These are phyloP conservation scores for Drosophila repletoides DNA, from an alignment of 1,140 invertebrate species.

Conservation along the genomic window DNA sequence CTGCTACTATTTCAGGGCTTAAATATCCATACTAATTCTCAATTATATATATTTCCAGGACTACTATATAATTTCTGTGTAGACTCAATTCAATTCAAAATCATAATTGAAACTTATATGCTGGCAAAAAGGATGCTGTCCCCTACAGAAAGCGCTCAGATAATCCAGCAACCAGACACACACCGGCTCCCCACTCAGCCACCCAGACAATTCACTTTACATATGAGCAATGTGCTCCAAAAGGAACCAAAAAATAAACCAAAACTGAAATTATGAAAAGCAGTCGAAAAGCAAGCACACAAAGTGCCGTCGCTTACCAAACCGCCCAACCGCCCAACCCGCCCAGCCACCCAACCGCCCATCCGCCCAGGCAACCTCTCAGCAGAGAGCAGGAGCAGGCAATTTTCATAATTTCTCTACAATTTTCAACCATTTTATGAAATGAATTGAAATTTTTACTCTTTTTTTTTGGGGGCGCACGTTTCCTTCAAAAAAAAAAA, in stretches of 20 bases:
- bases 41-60: neutral
- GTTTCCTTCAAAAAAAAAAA: too few species aligned
- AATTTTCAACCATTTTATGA: slow-evolving; percentile 79
- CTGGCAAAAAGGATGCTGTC: neutral
- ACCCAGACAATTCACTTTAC: slow-evolving; percentile 74
- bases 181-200: slow-evolving; percentile 3
- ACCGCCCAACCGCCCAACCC: slow-evolving; percentile 46
- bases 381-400: too few species aligned
- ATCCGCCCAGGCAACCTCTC: slow-evolving; percentile 16
- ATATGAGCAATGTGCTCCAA: slow-evolving; percentile 70
- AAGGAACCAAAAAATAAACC: slow-evolving; percentile 44
- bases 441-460: slow-evolving; percentile 77
- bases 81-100: too few species aligned
- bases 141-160: slow-evolving; percentile 28
- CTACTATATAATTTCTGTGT: neutral
- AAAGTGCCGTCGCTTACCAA: slow-evolving; percentile 40
- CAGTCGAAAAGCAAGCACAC: slow-evolving; percentile 55
- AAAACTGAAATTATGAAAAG: slow-evolving; percentile 59
- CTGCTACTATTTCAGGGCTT: too few species aligned
- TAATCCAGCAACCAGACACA: slow-evolving; percentile 49
- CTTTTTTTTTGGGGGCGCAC: slow-evolving; percentile 20
- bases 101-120: slow-evolving; percentile 1
- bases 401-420: slow-evolving; percentile 81
- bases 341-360: slow-evolving; percentile 6
- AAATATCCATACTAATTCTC: too few species aligned